Percentiles rank a stretch among this genome's conserved stretches.
Conservation (phyloP, 2,888 invertebrate genomes). For the Macrophya annulata region DNA sequence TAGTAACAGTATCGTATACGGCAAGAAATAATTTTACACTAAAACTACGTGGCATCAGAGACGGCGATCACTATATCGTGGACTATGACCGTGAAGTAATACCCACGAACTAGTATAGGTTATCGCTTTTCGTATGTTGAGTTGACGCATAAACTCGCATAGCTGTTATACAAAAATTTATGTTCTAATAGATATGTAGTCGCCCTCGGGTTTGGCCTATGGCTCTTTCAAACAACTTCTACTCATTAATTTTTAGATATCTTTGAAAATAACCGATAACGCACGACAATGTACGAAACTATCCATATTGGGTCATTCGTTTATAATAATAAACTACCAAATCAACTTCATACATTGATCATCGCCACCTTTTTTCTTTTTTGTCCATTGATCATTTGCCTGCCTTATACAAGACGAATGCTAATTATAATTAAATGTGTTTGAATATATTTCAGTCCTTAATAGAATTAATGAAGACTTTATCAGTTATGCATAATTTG, state of each 20-base stretch:
- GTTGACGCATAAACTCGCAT: constrained; percentile 54
- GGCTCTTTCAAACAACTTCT: background rate
- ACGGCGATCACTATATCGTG: background rate
- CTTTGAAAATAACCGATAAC: background rate
- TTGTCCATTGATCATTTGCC: background rate
- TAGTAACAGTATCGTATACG: background rate
- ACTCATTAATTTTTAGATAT: background rate
- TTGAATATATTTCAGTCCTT: background rate
- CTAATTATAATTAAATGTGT: background rate
- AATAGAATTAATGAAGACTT: background rate
- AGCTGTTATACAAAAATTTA: constrained; percentile 62
- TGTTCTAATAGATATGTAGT: constrained; percentile 59
- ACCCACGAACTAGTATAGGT: constrained; percentile 56
- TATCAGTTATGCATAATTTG: background rate
- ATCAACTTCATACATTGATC: background rate
- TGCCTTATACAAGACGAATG: background rate
- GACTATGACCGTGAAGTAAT: constrained; percentile 3
- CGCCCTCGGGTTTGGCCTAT: background rate
- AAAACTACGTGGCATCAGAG: background rate
- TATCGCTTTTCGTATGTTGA: background rate
- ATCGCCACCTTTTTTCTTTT: background rate
- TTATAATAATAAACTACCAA: background rate
- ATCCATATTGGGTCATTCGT: background rate
- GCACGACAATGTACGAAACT: background rate
- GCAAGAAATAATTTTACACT: background rate